phyloP scores from a whole-genome alignment of 2,888 invertebrate genomes.

The Phortica magna region DNA sequence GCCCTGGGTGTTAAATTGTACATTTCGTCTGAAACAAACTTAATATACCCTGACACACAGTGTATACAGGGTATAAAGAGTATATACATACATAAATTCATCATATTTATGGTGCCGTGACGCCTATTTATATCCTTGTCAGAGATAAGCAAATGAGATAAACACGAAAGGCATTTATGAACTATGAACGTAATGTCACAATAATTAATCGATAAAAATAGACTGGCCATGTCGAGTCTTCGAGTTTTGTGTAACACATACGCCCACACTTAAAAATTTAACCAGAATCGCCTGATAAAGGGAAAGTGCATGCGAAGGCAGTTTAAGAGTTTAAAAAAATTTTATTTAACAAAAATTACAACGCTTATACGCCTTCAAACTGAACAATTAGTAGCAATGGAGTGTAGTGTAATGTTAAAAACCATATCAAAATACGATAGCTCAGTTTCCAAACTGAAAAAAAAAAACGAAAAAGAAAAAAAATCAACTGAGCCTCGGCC shows the following conservation, averaged over 20 bases:
- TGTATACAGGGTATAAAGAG: too few species aligned
- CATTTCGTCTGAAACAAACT: too few species aligned
- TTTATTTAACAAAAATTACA: neutral
- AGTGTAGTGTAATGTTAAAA: neutral
- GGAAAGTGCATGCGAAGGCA: neutral
- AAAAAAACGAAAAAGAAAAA: neutral
- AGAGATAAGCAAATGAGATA: constrained; percentile 56
- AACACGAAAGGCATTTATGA: constrained; percentile 9
- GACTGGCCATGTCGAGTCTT: constrained; percentile 28
- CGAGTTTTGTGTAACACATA: neutral
- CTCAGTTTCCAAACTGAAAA: neutral
- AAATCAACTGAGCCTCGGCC: neutral
- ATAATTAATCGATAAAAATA: constrained; percentile 67
- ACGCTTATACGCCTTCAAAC: neutral
- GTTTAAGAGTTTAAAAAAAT: neutral
- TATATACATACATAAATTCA: too few species aligned
- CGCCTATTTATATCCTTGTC: constrained; percentile 50
- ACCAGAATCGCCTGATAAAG: neutral
- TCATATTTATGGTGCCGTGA: neutral
- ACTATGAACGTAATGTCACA: constrained; percentile 55
- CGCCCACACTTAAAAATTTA: neutral
- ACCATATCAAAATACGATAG: neutral
- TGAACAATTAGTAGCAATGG: too few species aligned
- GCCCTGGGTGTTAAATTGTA: too few species aligned
- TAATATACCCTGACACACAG: too few species aligned